These are phyloP conservation scores for Coptodon rendalli DNA, from an alignment of 2,113 vertebrate genomes.

Conservation along the genomic window DNA sequence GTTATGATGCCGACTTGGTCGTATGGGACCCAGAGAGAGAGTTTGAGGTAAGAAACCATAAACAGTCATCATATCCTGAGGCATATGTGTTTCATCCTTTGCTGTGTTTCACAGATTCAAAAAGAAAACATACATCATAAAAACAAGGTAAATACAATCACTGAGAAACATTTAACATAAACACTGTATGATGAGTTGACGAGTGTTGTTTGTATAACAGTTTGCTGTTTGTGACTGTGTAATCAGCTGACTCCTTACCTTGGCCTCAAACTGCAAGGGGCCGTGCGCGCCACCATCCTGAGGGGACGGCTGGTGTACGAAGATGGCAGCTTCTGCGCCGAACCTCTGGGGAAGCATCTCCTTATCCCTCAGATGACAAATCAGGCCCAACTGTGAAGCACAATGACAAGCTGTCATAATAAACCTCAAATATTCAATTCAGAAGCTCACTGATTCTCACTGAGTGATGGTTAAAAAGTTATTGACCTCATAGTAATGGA, in stretches of 20 bases:
- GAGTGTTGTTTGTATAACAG: background rate
- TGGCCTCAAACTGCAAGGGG: slow-evolving; percentile 64
- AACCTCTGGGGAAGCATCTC: slow-evolving; percentile 70
- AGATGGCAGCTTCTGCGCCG: slow-evolving; percentile 66
- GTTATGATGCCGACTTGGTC: slow-evolving; percentile 76
- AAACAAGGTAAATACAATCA: slow-evolving; percentile 69
- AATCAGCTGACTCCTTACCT: slow-evolving; percentile 77
- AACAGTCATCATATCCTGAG: background rate
- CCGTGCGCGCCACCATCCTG: slow-evolving; percentile 70
- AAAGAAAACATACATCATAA: slow-evolving; percentile 70
- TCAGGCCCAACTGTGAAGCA: slow-evolving; percentile 8
- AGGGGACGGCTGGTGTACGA: slow-evolving; percentile 73
- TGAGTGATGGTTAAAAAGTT: background rate
- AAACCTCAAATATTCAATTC: background rate
- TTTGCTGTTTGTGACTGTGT: background rate
- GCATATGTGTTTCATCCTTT: background rate
- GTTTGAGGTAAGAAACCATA: slow-evolving; percentile 49
- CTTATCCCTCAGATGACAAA: slow-evolving; percentile 34
- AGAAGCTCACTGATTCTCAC: background rate
- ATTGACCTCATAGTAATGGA: background rate
- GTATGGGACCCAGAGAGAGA: slow-evolving; percentile 79
- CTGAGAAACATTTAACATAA: background rate
- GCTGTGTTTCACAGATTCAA: slow-evolving; percentile 60
- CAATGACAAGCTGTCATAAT: background rate
- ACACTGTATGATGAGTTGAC: rapidly evolving